A percentile compares a stretch with the other conserved stretches of the same genome.
These are phyloP conservation scores for Prolemur simus DNA, from an alignment of 2,113 vertebrate genomes.

Conservation along the genomic window DNA sequence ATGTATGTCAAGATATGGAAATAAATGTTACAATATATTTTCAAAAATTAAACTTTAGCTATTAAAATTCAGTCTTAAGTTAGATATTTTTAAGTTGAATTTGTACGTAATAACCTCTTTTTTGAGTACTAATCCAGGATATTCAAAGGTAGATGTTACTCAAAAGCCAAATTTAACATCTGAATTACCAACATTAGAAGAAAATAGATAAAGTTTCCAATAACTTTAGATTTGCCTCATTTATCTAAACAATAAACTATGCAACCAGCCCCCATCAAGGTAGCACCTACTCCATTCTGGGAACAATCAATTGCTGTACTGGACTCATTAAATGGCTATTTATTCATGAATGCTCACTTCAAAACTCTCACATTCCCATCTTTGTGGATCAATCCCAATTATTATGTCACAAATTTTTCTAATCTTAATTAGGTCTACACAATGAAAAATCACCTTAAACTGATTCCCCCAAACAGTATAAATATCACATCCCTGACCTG, in stretches of 20 bases:
- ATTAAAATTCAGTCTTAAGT: not conserved
- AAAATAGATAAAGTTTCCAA: not conserved
- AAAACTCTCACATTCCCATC: not conserved
- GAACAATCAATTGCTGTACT: not conserved
- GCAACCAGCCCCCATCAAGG: not conserved
- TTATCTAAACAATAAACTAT: not conserved
- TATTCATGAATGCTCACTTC: not conserved
- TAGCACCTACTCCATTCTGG: not conserved
- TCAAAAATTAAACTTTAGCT: not conserved
- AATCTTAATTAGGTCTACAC: not conserved
- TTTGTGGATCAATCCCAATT: not conserved
- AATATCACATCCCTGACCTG: not conserved
- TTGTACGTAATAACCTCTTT: not conserved
- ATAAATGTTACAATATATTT: not conserved
- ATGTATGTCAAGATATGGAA: not conserved
- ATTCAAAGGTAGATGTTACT: not conserved
- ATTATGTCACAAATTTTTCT: not conserved
- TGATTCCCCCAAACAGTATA: not conserved
- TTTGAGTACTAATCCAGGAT: not conserved
- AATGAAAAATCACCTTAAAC: not conserved
- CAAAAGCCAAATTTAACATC: not conserved
- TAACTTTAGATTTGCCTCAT: not conserved
- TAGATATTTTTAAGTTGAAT: not conserved
- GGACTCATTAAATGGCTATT: not conserved
- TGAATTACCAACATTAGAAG: not conserved